Percentiles rank a stretch among this genome's conserved stretches.
Conservation (phyloP, 1,140 invertebrate genomes). For the Drosophila pandora region DNA sequence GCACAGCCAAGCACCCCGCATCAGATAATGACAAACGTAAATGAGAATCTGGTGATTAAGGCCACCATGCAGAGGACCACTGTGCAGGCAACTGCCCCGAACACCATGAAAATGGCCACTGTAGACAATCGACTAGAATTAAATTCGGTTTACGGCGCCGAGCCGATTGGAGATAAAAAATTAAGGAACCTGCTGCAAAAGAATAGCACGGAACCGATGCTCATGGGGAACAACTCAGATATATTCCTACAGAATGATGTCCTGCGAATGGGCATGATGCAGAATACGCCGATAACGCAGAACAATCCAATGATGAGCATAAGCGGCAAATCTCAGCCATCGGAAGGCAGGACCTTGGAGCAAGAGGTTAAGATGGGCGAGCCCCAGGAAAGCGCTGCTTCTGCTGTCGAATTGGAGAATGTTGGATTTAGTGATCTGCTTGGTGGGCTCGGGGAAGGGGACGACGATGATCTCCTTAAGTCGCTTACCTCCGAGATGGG, state of each 20-base stretch:
- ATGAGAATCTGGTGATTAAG: slow-evolving; percentile 53
- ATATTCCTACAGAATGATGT: slow-evolving; percentile 65
- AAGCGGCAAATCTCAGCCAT: slow-evolving; percentile 51
- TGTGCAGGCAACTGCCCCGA: slow-evolving; percentile 20
- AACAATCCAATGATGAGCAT: slow-evolving; percentile 75
- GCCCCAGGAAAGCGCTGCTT: slow-evolving; percentile 58
- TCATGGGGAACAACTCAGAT: slow-evolving; percentile 58
- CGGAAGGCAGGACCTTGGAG: slow-evolving; percentile 57
- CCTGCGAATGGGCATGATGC: slow-evolving; percentile 56
- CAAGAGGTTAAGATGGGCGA: slow-evolving; percentile 66
- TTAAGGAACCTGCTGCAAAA: slow-evolving; percentile 66
- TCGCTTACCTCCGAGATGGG: slow-evolving; percentile 92
- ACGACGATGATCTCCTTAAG: slow-evolving; percentile 93
- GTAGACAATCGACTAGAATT: slow-evolving; percentile 52
- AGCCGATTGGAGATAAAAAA: slow-evolving; percentile 68
- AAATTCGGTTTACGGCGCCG: slow-evolving; percentile 44
- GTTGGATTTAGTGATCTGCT: slow-evolving; percentile 90
- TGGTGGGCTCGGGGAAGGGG: slow-evolving; percentile 92
- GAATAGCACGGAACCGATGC: slow-evolving; percentile 55
- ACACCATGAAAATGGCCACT: slow-evolving; percentile 42
- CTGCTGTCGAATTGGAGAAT: slow-evolving; percentile 73
- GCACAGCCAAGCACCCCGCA: slow-evolving; percentile 27
- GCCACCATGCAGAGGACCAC: slow-evolving; percentile 47
- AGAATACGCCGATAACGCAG: slow-evolving; percentile 56
- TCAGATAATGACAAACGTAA: slow-evolving; percentile 32